A percentile compares a stretch with the other conserved stretches of the same genome.
Evolutionary conservation across 2,113 vertebrate genomes (phyloP).

Genomic region (Melanostigma gelatinosum): DNA sequence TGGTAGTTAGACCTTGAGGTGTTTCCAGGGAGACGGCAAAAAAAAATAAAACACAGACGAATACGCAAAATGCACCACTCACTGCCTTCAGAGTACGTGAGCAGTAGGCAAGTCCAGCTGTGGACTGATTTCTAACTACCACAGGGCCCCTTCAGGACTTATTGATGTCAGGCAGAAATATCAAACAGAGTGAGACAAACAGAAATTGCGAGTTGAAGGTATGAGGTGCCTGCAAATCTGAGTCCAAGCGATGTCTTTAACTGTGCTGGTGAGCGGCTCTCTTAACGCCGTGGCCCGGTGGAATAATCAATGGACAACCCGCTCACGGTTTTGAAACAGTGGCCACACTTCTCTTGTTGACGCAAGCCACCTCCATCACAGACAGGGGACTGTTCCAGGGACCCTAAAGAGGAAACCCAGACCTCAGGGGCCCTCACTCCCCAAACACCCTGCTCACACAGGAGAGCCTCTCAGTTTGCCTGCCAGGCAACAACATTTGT

Average conservation of each 20-base stretch:
- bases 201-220: constrained; percentile 17
- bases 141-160: background rate
- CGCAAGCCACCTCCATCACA: constrained; percentile 64
- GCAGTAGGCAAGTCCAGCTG: background rate
- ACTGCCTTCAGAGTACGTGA: background rate
- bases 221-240: constrained; percentile 30
- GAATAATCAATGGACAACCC: constrained; percentile 51
- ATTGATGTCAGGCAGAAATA: constrained; percentile 28
- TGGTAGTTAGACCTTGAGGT: constrained; percentile 32
- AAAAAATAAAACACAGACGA: background rate
- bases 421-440: constrained; percentile 50
- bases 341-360: constrained; percentile 73
- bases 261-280: constrained; percentile 39
- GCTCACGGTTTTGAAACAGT: constrained; percentile 46
- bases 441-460: constrained; percentile 66
- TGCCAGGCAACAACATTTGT: constrained; percentile 79
- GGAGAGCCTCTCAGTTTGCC: constrained; percentile 69
- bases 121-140: background rate
- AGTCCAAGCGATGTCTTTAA: constrained; percentile 23
- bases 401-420: constrained; percentile 56
- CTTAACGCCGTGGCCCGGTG: constrained; percentile 7
- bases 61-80: constrained; percentile 19
- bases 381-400: constrained; percentile 68
- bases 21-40: constrained; percentile 28
- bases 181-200: constrained; percentile 27